phyloP scores from a whole-genome alignment of 2,888 invertebrate species.

The Parapristionchus giblindavisi region DNA sequence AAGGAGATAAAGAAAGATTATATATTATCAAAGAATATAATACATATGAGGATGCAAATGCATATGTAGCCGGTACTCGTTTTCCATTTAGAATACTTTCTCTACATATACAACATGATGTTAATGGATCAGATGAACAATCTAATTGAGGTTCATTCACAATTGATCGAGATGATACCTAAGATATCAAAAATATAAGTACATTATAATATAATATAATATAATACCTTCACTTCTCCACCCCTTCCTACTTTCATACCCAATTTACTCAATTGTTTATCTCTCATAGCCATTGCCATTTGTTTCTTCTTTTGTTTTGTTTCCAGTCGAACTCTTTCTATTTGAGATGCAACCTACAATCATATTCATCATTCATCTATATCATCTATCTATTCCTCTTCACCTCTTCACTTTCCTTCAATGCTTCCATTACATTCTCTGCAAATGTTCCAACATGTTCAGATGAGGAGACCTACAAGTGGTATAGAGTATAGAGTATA shows the following conservation, averaged over 20 bases:
- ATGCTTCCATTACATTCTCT: constrained; percentile 84
- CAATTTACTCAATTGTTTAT: constrained; percentile 91
- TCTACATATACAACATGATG: constrained; percentile 54
- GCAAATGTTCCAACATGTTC: constrained; percentile 79
- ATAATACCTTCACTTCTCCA: constrained; percentile 50
- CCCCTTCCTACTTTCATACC: constrained; percentile 76
- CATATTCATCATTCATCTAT: constrained; percentile 48
- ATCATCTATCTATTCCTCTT: not conserved
- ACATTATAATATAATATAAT: not conserved
- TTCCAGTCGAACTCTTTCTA: constrained; percentile 90
- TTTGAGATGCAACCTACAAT: constrained; percentile 72
- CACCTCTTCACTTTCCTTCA: constrained; percentile 73
- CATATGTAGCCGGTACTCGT: constrained; percentile 40
- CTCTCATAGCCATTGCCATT: constrained; percentile 95
- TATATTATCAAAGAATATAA: not conserved
- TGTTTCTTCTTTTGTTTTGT: constrained; percentile 95
- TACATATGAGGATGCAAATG: constrained; percentile 16
- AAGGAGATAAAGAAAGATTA: not conserved
- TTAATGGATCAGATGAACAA: constrained; percentile 44
- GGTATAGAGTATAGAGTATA: not conserved
- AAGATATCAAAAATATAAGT: not conserved
- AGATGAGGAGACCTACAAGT: constrained; percentile 48
- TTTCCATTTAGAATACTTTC: constrained; percentile 46
- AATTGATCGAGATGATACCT: constrained; percentile 48
- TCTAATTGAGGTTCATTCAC: constrained; percentile 53